These are phyloP conservation scores for Tuberolachnus salignus DNA, from an alignment of 2,888 invertebrate genomes.

Conservation along the genomic window DNA sequence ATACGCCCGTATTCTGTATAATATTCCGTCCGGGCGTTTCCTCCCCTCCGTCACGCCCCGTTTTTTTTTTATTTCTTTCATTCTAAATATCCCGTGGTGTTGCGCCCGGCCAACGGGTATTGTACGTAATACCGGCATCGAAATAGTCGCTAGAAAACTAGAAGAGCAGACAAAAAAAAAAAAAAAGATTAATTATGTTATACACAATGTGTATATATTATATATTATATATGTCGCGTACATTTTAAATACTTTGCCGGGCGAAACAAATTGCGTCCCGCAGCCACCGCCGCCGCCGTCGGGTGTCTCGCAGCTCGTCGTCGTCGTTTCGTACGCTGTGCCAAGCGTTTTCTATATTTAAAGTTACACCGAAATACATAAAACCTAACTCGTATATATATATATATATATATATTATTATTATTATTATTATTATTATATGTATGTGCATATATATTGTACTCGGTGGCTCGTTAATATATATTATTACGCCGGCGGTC, in stretches of 20 bases:
- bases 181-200: constrained; percentile 47
- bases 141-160: too few relatives aligned
- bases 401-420: too few relatives aligned
- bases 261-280: constrained; percentile 50
- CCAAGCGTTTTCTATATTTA: constrained; percentile 55
- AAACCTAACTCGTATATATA: too few relatives aligned
- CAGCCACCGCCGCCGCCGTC: background rate
- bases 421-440: background rate
- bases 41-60: too few relatives aligned
- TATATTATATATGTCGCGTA: background rate
- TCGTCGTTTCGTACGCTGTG: constrained; percentile 5
- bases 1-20: too few relatives aligned
- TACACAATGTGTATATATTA: background rate
- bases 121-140: too few relatives aligned
- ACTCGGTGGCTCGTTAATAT: background rate
- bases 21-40: too few relatives aligned
- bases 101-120: background rate
- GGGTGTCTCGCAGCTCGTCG: background rate
- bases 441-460: background rate
- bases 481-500: too few relatives aligned
- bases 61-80: too few relatives aligned
- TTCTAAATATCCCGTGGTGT: too few relatives aligned
- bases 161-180: background rate
- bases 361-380: constrained; percentile 46
- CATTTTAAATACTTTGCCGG: constrained; percentile 45